Base-by-base conservation (phyloP, 2,888 invertebrate genomes). In the Hyalella azteca region DNA sequence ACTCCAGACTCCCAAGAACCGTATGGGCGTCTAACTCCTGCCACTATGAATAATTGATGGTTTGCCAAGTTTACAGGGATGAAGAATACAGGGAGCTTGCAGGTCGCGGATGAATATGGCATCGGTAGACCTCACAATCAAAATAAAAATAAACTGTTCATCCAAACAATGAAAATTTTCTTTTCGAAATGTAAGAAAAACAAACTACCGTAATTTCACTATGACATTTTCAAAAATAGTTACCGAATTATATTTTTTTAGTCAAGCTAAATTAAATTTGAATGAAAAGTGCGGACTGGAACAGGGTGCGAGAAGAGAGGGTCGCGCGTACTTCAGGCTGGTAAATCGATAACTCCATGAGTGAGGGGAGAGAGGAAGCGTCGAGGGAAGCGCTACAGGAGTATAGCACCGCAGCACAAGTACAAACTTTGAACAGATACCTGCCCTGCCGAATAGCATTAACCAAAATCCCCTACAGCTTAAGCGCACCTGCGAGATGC, bases 21-120 rank as follows among this genome's bases (percentile, higher is more conserved):
- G 60, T 60, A 60, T 36, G 60, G 11, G 36, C 7, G 60, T 36
- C 60, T 36, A 60, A 60, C 60, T 60, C 60, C 60, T 60, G 60
- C 36, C 60, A 36, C 19, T 3, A 60, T 60, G 60, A 60, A 60
- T 60, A 60, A 60, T 60, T 60, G 60, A 60, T 60, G 60, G 36
- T 36, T 36, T 36, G 36, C 36, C 60, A 60, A 60, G 60, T 60
- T 60, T 60, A 60, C 60, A 60, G 36, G 60, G 60, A 60, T 36
- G 60, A 60, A 60, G 60, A 60, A 60, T 60, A 60, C 60, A 36
- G 36, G 60, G 36, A 26, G 32, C 11, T 29, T 3, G 19, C 32
- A 29, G 36, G 26, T 54, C 26, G 22, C 54, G 29, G 54, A 54
- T 54, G 26, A 54, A 54, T 29, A 54, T 11, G 54, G 54, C 26